phyloP scores from a whole-genome alignment of 2,888 invertebrate genomes.

The Deilephila porcellus region DNA sequence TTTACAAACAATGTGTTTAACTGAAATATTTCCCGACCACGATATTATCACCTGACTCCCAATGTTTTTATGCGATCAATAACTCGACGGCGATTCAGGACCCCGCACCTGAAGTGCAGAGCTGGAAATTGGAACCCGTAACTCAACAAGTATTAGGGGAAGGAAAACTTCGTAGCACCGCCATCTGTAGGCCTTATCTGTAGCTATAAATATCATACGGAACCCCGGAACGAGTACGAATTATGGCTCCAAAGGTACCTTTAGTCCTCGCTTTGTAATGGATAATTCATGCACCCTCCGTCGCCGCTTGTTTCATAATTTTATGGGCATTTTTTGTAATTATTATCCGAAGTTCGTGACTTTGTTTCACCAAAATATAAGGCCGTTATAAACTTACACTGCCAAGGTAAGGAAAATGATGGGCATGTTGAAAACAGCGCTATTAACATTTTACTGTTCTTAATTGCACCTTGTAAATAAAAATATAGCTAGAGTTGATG shows the following conservation, averaged over 20 bases:
- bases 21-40: background rate
- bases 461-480: slow-evolving; percentile 14
- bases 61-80: slow-evolving; percentile 35
- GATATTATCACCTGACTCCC: slow-evolving; percentile 12
- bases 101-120: slow-evolving; percentile 75
- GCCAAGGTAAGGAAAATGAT: slow-evolving; percentile 18
- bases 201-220: slow-evolving; percentile 77
- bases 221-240: slow-evolving; percentile 74
- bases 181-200: slow-evolving; percentile 84
- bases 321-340: slow-evolving; percentile 73
- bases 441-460: slow-evolving; percentile 22
- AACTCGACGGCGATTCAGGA: slow-evolving; percentile 50
- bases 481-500: background rate
- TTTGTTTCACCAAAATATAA: slow-evolving; percentile 44
- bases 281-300: slow-evolving; percentile 83
- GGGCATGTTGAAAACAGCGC: slow-evolving; percentile 22
- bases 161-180: slow-evolving; percentile 76
- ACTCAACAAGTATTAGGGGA: slow-evolving; percentile 84
- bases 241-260: slow-evolving; percentile 77
- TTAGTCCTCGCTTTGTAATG: slow-evolving; percentile 69
- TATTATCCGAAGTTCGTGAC: slow-evolving; percentile 66
- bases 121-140: slow-evolving; percentile 82
- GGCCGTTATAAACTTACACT: slow-evolving; percentile 16
- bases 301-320: slow-evolving; percentile 67
- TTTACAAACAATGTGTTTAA: slow-evolving; percentile 1